Base-by-base conservation (phyloP, 2,797 vertebrate species). In the Gorsachius magnificus region DNA sequence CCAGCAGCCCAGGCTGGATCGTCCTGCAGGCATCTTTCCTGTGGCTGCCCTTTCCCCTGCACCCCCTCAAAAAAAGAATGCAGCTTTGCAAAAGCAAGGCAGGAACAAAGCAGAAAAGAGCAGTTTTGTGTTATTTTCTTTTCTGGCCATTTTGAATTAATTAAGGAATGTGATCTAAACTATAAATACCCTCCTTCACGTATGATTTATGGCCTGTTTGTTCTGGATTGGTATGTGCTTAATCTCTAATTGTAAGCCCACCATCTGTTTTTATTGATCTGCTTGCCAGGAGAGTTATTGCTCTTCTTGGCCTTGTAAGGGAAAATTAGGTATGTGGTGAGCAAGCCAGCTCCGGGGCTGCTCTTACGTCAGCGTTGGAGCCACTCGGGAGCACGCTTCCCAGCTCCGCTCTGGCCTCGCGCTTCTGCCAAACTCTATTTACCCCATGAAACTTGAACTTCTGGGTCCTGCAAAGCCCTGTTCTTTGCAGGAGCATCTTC, bases 201-300 rank as follows among this genome's bases (percentile, higher is more conserved):
- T 88, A 87, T 97, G 98, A 98, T 98, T 97, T 96, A 98, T 98
- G 95, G 97, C 90, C 96, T 98, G 97, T 98, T 98, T 98, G 97
- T 97, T 96, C 97, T 95, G 98, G 96, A 96, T 83, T 91, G 97
- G 97, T 98, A 98, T 98, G 98, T 93, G 83, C 96, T 94, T 97
- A 97, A 95, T 97, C 98, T 98, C 95, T 87, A 96, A 97, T 98
- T 96, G 97, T 97, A 92, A 98, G 97, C 97, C 97, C 97, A 97
- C 97, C 98, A 98, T 98, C 98, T 98, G 98, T 95, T 97, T 97
- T 96, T 94, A 88, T 95, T 94, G 98, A 97, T 97, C 96, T 94
- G 35, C 84, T 95, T 96, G 98, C 97, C 97, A 98, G 97, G 68
- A 97, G 96, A 96, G 83, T 95, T 96, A 90, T 92, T 68, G 86